Conservation (phyloP, 2,888 invertebrate species). For the Isoperla grammatica region DNA sequence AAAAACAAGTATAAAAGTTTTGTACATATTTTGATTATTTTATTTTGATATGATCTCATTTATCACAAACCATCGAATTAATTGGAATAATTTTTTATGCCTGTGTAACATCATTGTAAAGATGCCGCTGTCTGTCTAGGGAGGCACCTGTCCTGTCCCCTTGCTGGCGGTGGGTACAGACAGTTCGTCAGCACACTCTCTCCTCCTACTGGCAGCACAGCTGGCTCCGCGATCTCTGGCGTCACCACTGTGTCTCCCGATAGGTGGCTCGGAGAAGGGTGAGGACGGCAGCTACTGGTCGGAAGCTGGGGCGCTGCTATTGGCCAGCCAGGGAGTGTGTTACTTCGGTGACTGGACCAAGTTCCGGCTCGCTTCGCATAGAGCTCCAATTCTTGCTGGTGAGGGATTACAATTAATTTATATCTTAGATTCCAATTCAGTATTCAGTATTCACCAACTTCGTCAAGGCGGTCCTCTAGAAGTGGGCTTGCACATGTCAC, state of each 20-base stretch:
- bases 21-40: too few relatives aligned
- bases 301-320: slow-evolving; percentile 41
- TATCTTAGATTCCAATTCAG: not conserved
- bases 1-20: too few relatives aligned
- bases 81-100: too few relatives aligned
- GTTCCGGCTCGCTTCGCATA: slow-evolving; percentile 8
- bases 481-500: too few relatives aligned
- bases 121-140: slow-evolving; percentile 6
- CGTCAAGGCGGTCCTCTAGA: too few relatives aligned
- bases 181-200: slow-evolving; percentile 24
- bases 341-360: slow-evolving; percentile 43
- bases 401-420: slow-evolving; percentile 1
- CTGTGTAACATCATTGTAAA: too few relatives aligned
- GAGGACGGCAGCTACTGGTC: slow-evolving; percentile 34
- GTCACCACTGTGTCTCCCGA: slow-evolving; percentile 17
- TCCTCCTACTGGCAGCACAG: slow-evolving; percentile 21
- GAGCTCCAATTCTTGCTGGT: slow-evolving; percentile 21
- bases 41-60: too few relatives aligned
- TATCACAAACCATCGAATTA: too few relatives aligned
- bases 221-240: slow-evolving; percentile 23
- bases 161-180: slow-evolving; percentile 31
- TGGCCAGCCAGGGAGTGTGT: slow-evolving; percentile 43
- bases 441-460: slow-evolving; percentile 5
- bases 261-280: slow-evolving; percentile 21
- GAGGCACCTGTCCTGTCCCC: slow-evolving; percentile 27